Evolutionary conservation across 2,113 vertebrate genomes (phyloP), one percentile per base, ranked within the genome.

Genomic region (Gasterosteus nipponicus): DNA sequence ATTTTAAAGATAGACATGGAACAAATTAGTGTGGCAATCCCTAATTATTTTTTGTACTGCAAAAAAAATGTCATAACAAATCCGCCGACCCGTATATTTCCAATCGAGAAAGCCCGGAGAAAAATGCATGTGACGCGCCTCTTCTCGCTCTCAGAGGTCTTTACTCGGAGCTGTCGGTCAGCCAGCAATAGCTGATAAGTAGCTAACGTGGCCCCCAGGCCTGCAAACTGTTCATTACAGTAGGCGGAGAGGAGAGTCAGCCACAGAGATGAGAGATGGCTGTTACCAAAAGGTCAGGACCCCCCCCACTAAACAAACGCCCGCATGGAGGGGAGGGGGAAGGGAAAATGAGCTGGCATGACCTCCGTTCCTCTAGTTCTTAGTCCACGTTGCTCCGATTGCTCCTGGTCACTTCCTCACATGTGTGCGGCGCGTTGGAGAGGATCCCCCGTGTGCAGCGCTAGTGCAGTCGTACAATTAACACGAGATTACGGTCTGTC

Each of bases 211-310:
- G 86, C 81, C 87, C 81, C 62, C 9, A 67, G 79, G 87, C 77
- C 77, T 54, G 29, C 56, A 81, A 73, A 89, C 75, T 57, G 73
- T 79, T 89, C 78, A 84, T 89, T 87, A 81, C 79, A 82, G 68
- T 77, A 57, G 57, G 71, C 65, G 65, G 61, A 78, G 39, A 86
- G 79, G 73, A 82, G 64, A 54, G 70, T 46, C 77, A 67, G 57
- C 77, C 54, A 53, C 46, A 69, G 54, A 81, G 68, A 83, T 72
- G 74, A 69, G 54, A 81, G 68, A 83, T 72, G 74, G 83, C 83
- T 78, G 70, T 81, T 85, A 77, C 80, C 42, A 19, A 91, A 92
- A 90, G 84, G 91, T 91, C 89, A 88, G 69, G 66, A 82, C 89
- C 77, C 31, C 86, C 31, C 87, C 61, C 73, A 53, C 53, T 39